Base-by-base conservation (phyloP, 64 coral and sea anemone species). In the Montipora foliosa region DNA sequence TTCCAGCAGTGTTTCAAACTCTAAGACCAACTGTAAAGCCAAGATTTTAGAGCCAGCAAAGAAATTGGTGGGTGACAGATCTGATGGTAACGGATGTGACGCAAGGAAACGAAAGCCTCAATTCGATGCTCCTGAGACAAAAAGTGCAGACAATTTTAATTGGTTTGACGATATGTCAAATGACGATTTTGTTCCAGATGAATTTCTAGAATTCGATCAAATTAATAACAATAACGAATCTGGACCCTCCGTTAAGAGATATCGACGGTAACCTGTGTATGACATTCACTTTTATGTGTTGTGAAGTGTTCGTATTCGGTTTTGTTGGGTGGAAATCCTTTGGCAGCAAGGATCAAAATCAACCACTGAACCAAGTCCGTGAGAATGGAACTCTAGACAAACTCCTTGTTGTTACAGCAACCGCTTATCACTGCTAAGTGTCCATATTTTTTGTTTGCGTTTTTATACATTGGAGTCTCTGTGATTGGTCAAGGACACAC, bases 191-290 rank as follows among this genome's bases (percentile, higher is more conserved):
- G 10, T 71, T 71, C 47, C 17, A n/a, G 82, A 72, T 52, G 66
- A 48, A 9, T 44, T 71, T 49, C 46, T n/a, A 21, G 45, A 24
- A 9, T 16, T 67, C 47, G 13, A 7, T 19, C 14, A 44, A 22
- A 66, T 37, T 37, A 57, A 7, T 29, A 48, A 12, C 44, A 47
- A 69, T 19, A n/a, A 49, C 17, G 76, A 49, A 17, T 46, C 62
- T 47, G 66, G 47, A 22, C 82, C 82, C 5, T 86, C 64, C 21
- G 82, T 64, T 49, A 86, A 86, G 82, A 86, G 82, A 86, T 71
- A 71, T 14, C 82, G 82, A 12, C 46, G 15, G 8, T 86, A 8
- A 86, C 47, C 10, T 12, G 44, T 67, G 24, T 46, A 6, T 13
- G 6, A 12, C 21, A 67, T 5, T 24, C 37, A 46, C 9, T 67